These are phyloP conservation scores for Drosophila limbata DNA, from an alignment of 2,888 invertebrate genomes.

Conservation along the genomic window DNA sequence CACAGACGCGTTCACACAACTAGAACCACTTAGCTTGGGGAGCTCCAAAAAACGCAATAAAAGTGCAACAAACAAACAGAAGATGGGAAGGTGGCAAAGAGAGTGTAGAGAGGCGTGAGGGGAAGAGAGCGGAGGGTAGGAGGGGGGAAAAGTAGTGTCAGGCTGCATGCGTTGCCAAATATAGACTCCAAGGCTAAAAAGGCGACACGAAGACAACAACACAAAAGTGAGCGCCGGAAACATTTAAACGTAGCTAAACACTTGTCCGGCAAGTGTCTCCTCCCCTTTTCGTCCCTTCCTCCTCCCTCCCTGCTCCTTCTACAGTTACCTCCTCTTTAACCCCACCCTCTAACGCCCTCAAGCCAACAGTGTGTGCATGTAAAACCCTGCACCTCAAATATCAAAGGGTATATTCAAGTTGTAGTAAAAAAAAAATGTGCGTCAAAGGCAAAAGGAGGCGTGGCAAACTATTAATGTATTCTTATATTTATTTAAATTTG, in stretches of 20 bases:
- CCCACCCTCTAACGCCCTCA: conserved; percentile 10
- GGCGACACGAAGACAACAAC: conserved; percentile 70
- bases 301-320: not conserved
- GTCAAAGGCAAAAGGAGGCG: no score
- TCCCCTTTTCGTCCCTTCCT: not conserved
- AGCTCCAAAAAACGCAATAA: conserved; percentile 79
- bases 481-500: no score
- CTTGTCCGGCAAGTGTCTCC: conserved; percentile 60
- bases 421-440: no score
- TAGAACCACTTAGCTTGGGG: conserved; percentile 69
- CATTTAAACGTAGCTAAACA: conserved; percentile 80
- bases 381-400: not conserved
- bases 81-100: conserved; percentile 36
- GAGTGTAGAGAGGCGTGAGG: not conserved
- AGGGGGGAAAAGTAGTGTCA: conserved; percentile 33
- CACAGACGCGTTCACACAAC: conserved; percentile 35
- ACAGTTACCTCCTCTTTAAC: not conserved
- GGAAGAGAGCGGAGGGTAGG: not conserved
- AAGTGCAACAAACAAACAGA: conserved; percentile 81
- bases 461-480: no score
- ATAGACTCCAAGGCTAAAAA: conserved; percentile 79
- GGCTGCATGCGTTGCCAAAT: conserved; percentile 79
- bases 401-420: not conserved
- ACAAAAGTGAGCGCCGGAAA: conserved; percentile 78
- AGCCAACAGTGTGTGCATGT: conserved; percentile 19